A percentile compares a stretch with the other conserved stretches of the same genome.
phyloP scores from a whole-genome alignment of 1,140 invertebrate species.

The Hyposmocoma kahamanoa region DNA sequence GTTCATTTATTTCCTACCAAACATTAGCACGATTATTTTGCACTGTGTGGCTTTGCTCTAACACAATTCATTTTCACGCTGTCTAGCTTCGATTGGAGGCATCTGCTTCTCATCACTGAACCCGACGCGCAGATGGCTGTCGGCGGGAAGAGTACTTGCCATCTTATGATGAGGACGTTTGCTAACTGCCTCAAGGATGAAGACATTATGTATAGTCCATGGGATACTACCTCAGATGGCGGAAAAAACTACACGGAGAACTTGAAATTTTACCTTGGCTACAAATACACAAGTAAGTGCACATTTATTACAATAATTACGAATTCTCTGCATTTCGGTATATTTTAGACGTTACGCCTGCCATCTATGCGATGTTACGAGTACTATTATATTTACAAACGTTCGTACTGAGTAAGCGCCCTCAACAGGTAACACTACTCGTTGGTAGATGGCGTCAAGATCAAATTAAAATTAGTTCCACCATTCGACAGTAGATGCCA shows the following conservation, averaged over 20 bases:
- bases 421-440: slow-evolving; percentile 6
- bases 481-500: slow-evolving; percentile 17
- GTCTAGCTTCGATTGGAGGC: slow-evolving; percentile 80
- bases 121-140: slow-evolving; percentile 78
- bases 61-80: slow-evolving; percentile 51
- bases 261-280: slow-evolving; percentile 57
- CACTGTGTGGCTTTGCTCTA: slow-evolving; percentile 31
- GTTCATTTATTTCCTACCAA: too few relatives aligned
- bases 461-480: neutral
- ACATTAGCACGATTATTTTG: too few relatives aligned
- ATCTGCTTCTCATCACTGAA: slow-evolving; percentile 82
- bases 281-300: slow-evolving; percentile 77
- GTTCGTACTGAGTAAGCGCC: too few relatives aligned
- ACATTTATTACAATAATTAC: too few relatives aligned
- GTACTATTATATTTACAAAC: too few relatives aligned
- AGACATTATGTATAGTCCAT: slow-evolving; percentile 66
- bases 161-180: slow-evolving; percentile 81
- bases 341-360: too few relatives aligned
- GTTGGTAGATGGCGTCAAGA: slow-evolving; percentile 19
- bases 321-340: too few relatives aligned
- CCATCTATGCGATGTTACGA: too few relatives aligned
- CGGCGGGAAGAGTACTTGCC: slow-evolving; percentile 79
- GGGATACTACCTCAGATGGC: slow-evolving; percentile 75
- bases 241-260: slow-evolving; percentile 71
- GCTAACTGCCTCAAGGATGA: slow-evolving; percentile 76